Conservation (phyloP, 1,140 invertebrate species). For the Berghia stephanieae region DNA sequence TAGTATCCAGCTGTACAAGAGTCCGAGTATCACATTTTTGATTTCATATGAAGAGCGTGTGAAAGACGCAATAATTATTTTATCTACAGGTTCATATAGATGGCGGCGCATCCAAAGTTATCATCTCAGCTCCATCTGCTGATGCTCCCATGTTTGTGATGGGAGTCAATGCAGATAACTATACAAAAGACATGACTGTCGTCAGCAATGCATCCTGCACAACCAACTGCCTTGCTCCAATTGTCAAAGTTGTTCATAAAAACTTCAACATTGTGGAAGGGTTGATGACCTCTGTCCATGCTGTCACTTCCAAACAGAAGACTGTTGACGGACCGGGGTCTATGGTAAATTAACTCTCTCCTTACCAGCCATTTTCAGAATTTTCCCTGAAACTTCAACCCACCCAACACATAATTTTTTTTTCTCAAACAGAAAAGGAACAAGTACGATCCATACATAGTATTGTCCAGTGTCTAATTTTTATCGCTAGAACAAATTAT, state of each 20-base stretch:
- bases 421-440: no score
- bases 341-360: no score
- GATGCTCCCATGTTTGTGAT: conserved; percentile 98
- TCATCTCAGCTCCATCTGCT: conserved; percentile 96
- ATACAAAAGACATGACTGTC: conserved; percentile 80
- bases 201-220: conserved; percentile 97
- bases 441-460: no score
- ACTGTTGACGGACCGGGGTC: conserved; percentile 95
- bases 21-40: no score
- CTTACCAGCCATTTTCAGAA: no score
- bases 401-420: background rate
- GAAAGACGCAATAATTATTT: no score
- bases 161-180: conserved; percentile 92
- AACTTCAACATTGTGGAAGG: conserved; percentile 96
- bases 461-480: no score
- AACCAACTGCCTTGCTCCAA: conserved; percentile 97
- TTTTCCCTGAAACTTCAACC: background rate
- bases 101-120: conserved; percentile 96
- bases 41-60: no score
- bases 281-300: conserved; percentile 99
- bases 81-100: conserved; percentile 77
- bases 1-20: no score
- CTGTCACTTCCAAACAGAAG: conserved; percentile 97
- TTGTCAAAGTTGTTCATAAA: conserved; percentile 95
- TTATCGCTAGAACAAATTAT: no score